These are phyloP conservation scores for Lasioglossum vierecki DNA, from an alignment of 2,888 invertebrate species.

Conservation along the genomic window DNA sequence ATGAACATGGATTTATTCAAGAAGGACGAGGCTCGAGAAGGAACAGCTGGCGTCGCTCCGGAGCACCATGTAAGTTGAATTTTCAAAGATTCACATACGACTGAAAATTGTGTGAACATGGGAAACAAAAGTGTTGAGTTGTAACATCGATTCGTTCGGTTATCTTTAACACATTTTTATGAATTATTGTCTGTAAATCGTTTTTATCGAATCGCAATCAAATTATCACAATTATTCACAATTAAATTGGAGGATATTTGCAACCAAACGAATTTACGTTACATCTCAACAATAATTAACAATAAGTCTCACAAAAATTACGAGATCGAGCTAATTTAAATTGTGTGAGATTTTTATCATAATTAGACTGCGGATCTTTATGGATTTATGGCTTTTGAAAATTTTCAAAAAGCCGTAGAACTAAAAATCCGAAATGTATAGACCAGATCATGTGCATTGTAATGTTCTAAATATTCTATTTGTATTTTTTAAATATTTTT, in stretches of 20 bases:
- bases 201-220: no score
- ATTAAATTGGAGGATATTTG: not conserved
- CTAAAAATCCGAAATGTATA: not conserved
- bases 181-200: no score
- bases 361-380: no score
- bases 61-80: not conserved
- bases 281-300: not conserved
- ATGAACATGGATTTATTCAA: not conserved
- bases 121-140: not conserved
- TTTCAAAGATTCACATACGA: not conserved
- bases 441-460: not conserved
- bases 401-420: no score
- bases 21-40: not conserved
- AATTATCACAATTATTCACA: not conserved
- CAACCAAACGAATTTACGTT: not conserved
- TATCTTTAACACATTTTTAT: no score
- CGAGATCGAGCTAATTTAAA: not conserved
- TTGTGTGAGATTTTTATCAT: not conserved
- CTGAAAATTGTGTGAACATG: not conserved
- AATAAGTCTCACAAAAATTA: not conserved
- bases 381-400: no score
- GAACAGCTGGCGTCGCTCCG: not conserved
- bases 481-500: not conserved
- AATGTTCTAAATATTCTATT: not conserved
- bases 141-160: no score